phyloP scores from a whole-genome alignment of 1,140 invertebrate genomes.

The Rhyacophila brunnea region DNA sequence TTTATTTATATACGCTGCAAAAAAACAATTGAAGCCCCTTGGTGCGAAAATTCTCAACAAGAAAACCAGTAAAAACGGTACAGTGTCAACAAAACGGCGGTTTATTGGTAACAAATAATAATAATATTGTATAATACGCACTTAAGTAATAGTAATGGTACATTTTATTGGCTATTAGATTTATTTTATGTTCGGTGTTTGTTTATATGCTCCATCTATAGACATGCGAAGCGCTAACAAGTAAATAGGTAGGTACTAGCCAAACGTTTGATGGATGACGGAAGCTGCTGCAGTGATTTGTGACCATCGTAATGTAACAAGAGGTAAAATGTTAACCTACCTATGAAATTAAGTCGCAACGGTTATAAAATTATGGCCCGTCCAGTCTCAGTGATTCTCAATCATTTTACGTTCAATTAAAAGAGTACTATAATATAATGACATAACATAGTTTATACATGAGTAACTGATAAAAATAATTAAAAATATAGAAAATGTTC shows the following conservation, averaged over 20 bases:
- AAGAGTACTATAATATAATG: no score
- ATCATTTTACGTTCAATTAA: no score
- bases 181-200: constrained; percentile 57
- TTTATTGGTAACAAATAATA: constrained; percentile 33
- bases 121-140: constrained; percentile 38
- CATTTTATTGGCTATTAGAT: constrained; percentile 58
- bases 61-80: constrained; percentile 6
- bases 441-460: no score
- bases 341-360: constrained; percentile 1
- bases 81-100: constrained; percentile 29
- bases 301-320: constrained; percentile 23
- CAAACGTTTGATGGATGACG: constrained; percentile 37
- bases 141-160: constrained; percentile 58
- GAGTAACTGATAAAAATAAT: no score
- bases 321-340: background rate
- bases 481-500: no score
- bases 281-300: constrained; percentile 33
- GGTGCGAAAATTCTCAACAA: no score
- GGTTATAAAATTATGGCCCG: background rate
- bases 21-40: no score
- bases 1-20: no score
- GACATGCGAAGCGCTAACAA: constrained; percentile 45
- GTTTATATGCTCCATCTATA: constrained; percentile 55
- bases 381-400: background rate
- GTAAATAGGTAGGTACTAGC: constrained; percentile 39